A percentile compares a stretch with the other conserved stretches of the same genome.
Conservation (phyloP, 2,888 invertebrate species). For the Azorinus chamasolen region DNA sequence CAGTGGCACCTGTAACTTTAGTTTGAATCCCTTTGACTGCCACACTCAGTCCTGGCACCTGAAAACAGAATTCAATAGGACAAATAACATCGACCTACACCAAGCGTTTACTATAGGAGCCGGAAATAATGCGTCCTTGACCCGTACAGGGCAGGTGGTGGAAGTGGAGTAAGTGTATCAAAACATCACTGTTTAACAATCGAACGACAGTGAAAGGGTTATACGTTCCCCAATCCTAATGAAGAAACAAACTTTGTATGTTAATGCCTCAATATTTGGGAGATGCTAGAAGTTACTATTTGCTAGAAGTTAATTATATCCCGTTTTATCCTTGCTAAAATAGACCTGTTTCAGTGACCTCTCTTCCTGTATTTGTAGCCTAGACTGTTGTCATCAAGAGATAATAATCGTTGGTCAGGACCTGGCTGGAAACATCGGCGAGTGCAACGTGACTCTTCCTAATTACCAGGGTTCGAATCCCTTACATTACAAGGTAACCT, state of each 20-base stretch:
- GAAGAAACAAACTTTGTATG: too few species aligned
- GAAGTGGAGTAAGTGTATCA: conserved; percentile 43
- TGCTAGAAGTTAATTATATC: too few species aligned
- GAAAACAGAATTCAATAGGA: conserved; percentile 23
- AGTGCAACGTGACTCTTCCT: too few species aligned
- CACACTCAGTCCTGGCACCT: conserved; percentile 33
- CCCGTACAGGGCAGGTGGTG: conserved; percentile 8
- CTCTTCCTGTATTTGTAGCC: too few species aligned
- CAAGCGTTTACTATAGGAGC: conserved; percentile 38
- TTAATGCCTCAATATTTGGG: too few species aligned
- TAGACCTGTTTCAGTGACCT: too few species aligned
- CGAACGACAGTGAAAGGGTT: too few species aligned
- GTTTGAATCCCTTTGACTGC: conserved; percentile 30
- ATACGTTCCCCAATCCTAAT: too few species aligned
- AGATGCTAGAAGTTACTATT: too few species aligned
- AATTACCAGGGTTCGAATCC: conserved; percentile 12
- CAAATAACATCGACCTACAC: conserved; percentile 22
- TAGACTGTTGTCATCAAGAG: conserved; percentile 43
- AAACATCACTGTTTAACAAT: too few species aligned
- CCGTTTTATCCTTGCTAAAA: too few species aligned
- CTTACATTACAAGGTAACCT: conserved; percentile 26
- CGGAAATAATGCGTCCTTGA: conserved; percentile 33
- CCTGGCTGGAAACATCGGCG: conserved; percentile 41
- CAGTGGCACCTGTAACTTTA: background rate
- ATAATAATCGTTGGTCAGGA: conserved; percentile 18